These are phyloP conservation scores for Pyrgus malvae DNA, from an alignment of 2,888 invertebrate genomes.

Conservation along the genomic window DNA sequence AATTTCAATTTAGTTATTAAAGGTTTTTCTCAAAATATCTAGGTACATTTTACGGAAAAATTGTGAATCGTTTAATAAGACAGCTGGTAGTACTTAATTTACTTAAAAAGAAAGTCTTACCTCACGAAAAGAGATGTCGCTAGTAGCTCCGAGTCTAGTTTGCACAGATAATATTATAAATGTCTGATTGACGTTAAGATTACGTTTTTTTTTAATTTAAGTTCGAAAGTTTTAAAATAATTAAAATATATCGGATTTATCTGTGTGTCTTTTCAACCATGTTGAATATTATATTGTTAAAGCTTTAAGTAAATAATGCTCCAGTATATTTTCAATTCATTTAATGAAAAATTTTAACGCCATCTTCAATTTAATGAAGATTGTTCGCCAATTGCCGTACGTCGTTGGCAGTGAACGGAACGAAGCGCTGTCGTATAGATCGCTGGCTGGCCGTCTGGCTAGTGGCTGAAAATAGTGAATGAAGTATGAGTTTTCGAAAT, in stretches of 20 bases:
- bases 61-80: no score
- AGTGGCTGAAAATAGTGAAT: constrained; percentile 80
- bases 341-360: constrained; percentile 35
- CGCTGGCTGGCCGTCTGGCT: constrained; percentile 74
- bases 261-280: background rate
- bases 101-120: no score
- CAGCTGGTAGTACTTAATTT: no score
- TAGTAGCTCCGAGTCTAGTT: background rate
- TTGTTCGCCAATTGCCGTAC: constrained; percentile 50
- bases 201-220: background rate
- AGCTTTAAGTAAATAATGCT: background rate
- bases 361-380: constrained; percentile 46
- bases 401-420: constrained; percentile 76
- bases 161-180: background rate
- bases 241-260: no score
- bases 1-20: no score
- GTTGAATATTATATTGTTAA: background rate
- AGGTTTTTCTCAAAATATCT: no score
- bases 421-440: constrained; percentile 79
- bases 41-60: no score
- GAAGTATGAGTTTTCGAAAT: constrained; percentile 81
- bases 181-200: background rate
- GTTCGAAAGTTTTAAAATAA: background rate
- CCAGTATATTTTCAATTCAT: background rate
- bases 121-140: background rate